phyloP scores from a whole-genome alignment of 2,888 invertebrate species.

The Polyommatus iphigenia region DNA sequence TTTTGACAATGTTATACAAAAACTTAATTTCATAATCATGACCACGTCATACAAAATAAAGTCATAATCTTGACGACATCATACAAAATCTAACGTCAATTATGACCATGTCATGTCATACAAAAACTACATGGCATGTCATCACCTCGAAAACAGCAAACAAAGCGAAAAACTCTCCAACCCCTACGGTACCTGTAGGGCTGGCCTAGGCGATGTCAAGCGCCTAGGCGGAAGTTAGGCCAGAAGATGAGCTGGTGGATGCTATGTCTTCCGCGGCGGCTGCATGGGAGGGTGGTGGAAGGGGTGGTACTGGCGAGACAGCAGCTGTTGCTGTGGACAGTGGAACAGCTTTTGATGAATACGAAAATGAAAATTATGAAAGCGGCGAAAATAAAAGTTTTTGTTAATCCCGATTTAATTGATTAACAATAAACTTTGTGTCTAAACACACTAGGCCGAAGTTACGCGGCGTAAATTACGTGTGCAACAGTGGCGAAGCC shows the following conservation, averaged over 20 bases:
- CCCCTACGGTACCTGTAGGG: constrained; percentile 43
- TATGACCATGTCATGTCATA: neutral
- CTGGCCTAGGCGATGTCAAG: constrained; percentile 59
- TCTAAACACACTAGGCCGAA: no score
- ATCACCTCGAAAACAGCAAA: constrained; percentile 10
- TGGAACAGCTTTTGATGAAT: neutral
- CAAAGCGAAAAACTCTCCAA: constrained; percentile 37
- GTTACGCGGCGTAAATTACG: no score
- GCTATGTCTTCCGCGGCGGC: constrained; percentile 62
- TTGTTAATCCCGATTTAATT: no score
- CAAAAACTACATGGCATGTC: constrained; percentile 11
- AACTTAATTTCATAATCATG: neutral
- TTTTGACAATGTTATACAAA: neutral
- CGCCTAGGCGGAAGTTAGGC: constrained; percentile 53
- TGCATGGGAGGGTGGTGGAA: constrained; percentile 73
- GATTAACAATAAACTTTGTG: no score
- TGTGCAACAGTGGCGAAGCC: no score
- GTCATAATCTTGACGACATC: neutral
- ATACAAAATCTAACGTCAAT: neutral
- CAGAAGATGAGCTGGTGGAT: constrained; percentile 46
- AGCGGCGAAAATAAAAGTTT: no score
- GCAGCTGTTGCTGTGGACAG: constrained; percentile 62
- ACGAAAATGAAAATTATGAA: neutral
- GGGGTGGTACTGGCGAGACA: constrained; percentile 68
- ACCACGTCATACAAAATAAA: neutral